phyloP scores from a whole-genome alignment of 1,140 invertebrate genomes.

The Chrysoperla carnea region DNA sequence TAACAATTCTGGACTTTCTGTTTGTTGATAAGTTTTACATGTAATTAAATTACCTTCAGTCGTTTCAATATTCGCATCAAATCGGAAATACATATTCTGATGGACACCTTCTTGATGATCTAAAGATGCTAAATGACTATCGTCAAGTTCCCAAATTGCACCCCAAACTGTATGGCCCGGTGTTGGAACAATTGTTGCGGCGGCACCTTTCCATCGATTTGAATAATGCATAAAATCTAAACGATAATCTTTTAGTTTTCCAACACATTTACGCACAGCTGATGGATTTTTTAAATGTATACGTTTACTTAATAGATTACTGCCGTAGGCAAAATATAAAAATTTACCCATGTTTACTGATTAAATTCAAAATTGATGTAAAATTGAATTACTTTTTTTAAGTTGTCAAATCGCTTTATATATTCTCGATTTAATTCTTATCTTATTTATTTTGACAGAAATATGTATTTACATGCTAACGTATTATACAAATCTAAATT shows the following conservation, averaged over 20 bases:
- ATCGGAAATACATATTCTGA: constrained; percentile 40
- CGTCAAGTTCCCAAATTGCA: constrained; percentile 56
- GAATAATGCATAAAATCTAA: constrained; percentile 51
- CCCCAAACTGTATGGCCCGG: constrained; percentile 46
- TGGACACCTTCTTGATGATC: constrained; percentile 62
- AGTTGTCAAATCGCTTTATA: too few relatives aligned
- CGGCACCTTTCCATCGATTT: constrained; percentile 51
- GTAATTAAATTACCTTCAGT: constrained; percentile 26
- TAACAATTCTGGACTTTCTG: constrained; percentile 24
- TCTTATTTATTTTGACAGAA: too few relatives aligned
- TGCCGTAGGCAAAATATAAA: constrained; percentile 63
- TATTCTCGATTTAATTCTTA: too few relatives aligned
- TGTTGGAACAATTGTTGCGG: constrained; percentile 54
- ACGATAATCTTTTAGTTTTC: constrained; percentile 39
- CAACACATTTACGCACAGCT: constrained; percentile 36
- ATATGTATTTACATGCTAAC: too few relatives aligned
- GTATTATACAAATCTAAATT: too few relatives aligned
- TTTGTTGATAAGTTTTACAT: constrained; percentile 50
- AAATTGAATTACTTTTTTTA: too few relatives aligned
- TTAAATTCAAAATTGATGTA: too few relatives aligned
- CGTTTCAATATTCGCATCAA: constrained; percentile 37
- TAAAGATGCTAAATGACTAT: constrained; percentile 37
- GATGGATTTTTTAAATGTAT: constrained; percentile 48
- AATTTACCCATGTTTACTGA: constrained; percentile 22
- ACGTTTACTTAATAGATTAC: constrained; percentile 47